Base-by-base conservation (phyloP, 1,140 invertebrate genomes). In the Cheumatopsyche charites region DNA sequence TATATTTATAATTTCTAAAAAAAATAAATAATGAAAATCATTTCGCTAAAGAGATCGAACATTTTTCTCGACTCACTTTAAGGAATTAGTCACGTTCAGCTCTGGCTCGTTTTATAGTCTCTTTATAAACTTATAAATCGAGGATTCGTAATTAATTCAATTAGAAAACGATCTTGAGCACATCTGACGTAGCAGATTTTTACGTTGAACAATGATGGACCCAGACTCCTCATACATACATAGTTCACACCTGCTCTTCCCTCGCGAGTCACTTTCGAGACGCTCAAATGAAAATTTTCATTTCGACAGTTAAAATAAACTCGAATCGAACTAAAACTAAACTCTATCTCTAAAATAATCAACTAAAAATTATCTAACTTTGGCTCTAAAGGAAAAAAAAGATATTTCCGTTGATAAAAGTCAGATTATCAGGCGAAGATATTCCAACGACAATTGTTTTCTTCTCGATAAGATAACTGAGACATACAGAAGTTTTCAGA, bases 241-340 rank as follows among this genome's bases (percentile, higher is more conserved):
- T 58, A 26, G 55, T 58, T 58, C 55, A 58, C 55, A 58, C 55
- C 55, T 58, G 55, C 55, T 58, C 55, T 19, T n/a, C 21, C 23
- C 7, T 26, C 25, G 6, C 49, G 21, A 15, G 43, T 47, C 15
- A 12, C 11, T 47, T 47, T 47, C 15, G 13, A 47, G 15, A 47
- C 13, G 11, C 43, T 4, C 29, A 9, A 36, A 36, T 9, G 29
- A 4, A 36, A 36, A 36, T 9, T 36, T 36, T 36, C 3, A 36
- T 36, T 36, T 36, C 29, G 9, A 36, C 9, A 36, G 9, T 36
- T 36, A 9, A 36, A 36, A 36, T 36, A 9, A 36, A 36, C n/a
- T n/a, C n/a, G n/a, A n/a, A n/a, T n/a, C n/a, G n/a, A n/a, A n/a
- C n/a, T n/a, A n/a, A n/a, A n/a, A n/a, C n/a, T n/a, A n/a, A n/a